Percentiles rank a stretch among this genome's conserved stretches.
These are phyloP conservation scores for Silurus meridionalis DNA, from an alignment of 2,113 vertebrate genomes.

Conservation along the genomic window DNA sequence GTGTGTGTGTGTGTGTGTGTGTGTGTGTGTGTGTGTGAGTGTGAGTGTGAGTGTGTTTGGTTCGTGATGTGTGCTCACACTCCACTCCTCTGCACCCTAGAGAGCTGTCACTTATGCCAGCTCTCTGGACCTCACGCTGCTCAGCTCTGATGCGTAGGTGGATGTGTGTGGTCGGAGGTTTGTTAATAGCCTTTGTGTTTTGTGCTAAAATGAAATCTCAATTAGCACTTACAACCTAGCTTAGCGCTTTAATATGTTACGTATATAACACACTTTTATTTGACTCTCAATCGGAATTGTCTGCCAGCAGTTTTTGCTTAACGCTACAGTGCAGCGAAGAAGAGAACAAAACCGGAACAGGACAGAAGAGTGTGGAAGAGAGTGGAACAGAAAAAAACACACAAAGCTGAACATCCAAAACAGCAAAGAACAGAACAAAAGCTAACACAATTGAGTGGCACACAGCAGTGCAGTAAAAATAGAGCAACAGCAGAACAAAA, in stretches of 20 bases:
- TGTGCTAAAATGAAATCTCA: slow-evolving; percentile 1
- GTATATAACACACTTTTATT: neutral
- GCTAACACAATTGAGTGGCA: neutral
- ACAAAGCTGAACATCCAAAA: neutral
- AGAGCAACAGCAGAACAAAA: neutral
- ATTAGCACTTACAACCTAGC: slow-evolving; percentile 1
- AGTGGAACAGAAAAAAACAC: neutral
- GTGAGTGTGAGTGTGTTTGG: neutral
- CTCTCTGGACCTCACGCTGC: slow-evolving; percentile 8
- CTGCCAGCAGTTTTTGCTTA: neutral
- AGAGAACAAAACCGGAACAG: neutral
- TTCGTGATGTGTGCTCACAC: slow-evolving; percentile 26
- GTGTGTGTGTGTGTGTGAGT: neutral
- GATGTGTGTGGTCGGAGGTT: slow-evolving; percentile 6
- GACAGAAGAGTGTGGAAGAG: no score
- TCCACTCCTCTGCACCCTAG: slow-evolving; percentile 30
- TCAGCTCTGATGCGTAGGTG: slow-evolving; percentile 22
- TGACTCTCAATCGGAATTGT: neutral
- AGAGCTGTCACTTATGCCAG: slow-evolving; percentile 18
- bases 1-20: no score
- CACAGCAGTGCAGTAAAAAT: no score
- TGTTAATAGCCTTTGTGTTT: slow-evolving; percentile 11
- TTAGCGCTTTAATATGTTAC: neutral
- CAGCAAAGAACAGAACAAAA: neutral
- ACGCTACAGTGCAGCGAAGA: neutral